Conservation (phyloP, 2,797 vertebrate genomes). For the Hozukius guyotensis region DNA sequence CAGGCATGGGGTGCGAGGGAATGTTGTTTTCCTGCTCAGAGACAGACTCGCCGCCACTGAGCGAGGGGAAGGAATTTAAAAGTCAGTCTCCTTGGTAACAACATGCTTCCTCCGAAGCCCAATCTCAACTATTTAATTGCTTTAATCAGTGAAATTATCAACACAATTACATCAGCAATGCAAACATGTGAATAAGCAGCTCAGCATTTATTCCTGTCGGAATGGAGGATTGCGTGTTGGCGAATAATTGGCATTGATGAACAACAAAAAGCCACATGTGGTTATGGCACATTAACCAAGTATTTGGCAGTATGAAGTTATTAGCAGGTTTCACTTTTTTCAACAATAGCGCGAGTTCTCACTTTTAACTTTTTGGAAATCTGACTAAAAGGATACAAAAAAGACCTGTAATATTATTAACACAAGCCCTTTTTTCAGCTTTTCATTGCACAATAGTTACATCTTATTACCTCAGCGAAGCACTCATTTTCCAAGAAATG, state of each 20-base stretch:
- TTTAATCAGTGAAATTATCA: constrained; percentile 80
- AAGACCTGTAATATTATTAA: not conserved
- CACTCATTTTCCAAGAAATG: not conserved
- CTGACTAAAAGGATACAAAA: not conserved
- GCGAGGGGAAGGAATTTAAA: constrained; percentile 58
- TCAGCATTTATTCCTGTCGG: constrained; percentile 41
- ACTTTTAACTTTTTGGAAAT: not conserved
- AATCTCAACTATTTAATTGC: constrained; percentile 70
- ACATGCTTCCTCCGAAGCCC: constrained; percentile 69
- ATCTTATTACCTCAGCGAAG: not conserved
- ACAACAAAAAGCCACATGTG: constrained; percentile 52
- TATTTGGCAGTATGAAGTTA: constrained; percentile 28
- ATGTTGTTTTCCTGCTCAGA: constrained; percentile 70
- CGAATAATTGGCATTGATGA: constrained; percentile 51
- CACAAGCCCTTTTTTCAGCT: not conserved
- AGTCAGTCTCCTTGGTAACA: constrained; percentile 82
- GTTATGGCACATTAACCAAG: constrained; percentile 55
- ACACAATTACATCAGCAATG: constrained; percentile 75
- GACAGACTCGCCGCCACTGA: constrained; percentile 68
- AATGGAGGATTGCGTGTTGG: constrained; percentile 32
- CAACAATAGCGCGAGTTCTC: not conserved
- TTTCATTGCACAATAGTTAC: not conserved
- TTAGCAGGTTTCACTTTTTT: constrained; percentile 29
- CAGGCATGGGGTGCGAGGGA: constrained; percentile 60
- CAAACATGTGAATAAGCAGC: constrained; percentile 70